These are phyloP conservation scores for Corythornis cristatus DNA, from an alignment of 2,113 vertebrate species.

Conservation along the genomic window DNA sequence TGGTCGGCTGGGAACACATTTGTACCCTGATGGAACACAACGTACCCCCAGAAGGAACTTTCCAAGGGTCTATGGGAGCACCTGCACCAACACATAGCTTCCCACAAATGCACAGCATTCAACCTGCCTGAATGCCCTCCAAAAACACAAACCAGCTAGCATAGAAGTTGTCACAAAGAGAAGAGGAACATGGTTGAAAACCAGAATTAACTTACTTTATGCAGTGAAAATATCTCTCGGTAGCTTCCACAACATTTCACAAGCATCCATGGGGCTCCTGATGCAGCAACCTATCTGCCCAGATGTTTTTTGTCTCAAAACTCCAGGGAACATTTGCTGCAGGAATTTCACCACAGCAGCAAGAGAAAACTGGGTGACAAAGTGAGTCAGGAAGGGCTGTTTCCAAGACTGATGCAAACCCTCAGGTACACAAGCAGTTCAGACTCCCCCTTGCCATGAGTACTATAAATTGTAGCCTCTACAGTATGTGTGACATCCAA, in stretches of 20 bases:
- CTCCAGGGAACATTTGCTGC: background rate
- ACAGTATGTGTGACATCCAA: rapidly evolving
- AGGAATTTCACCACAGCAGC: background rate
- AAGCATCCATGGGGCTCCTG: rapidly evolving
- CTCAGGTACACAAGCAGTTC: background rate
- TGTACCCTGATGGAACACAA: background rate
- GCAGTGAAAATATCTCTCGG: background rate
- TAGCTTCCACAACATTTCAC: background rate
- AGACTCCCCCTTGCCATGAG: background rate
- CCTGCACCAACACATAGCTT: background rate
- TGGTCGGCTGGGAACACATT: background rate
- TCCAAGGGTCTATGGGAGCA: background rate
- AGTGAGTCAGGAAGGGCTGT: background rate
- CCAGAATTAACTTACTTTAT: rapidly evolving
- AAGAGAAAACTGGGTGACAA: background rate
- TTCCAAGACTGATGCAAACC: constrained; percentile 1
- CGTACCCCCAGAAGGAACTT: background rate
- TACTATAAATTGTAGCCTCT: background rate
- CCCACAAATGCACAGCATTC: rapidly evolving
- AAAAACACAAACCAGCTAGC: background rate
- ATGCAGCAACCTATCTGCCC: background rate
- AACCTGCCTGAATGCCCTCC: background rate
- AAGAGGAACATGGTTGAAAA: background rate
- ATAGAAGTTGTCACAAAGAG: background rate
- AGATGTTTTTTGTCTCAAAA: background rate